Conservation (phyloP, 2,888 invertebrate genomes). For the Lamproptera curius region DNA sequence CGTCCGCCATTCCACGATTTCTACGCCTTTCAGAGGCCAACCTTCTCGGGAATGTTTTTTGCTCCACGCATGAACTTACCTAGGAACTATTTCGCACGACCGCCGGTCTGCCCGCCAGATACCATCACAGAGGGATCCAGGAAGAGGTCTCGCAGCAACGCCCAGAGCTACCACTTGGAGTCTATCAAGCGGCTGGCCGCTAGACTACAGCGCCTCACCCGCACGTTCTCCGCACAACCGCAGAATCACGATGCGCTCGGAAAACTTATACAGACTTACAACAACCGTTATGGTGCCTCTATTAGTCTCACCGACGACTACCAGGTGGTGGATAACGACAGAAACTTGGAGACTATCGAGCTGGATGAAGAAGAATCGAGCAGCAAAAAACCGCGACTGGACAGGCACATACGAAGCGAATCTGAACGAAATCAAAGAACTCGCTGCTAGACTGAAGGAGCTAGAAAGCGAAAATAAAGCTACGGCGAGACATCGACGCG, state of each 20-base stretch:
- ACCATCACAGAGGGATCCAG: constrained; percentile 17
- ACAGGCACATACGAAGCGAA: constrained; percentile 40
- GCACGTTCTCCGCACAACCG: constrained; percentile 30
- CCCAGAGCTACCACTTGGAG: constrained; percentile 38
- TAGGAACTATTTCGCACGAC: constrained; percentile 29
- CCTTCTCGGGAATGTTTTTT: constrained; percentile 30
- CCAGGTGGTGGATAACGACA: constrained; percentile 42
- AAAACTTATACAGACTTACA: constrained; percentile 48
- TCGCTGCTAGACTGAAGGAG: constrained; percentile 46
- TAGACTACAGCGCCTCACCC: constrained; percentile 37
- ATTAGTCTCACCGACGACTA: constrained; percentile 41
- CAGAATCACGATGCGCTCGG: constrained; percentile 39
- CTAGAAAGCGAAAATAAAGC: constrained; percentile 41
- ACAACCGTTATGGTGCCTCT: constrained; percentile 44
- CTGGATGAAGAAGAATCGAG: constrained; percentile 47
- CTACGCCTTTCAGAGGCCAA: constrained; percentile 39
- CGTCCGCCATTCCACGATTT: constrained; percentile 25
- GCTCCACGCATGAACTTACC: not conserved
- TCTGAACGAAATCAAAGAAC: constrained; percentile 41
- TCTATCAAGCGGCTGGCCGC: constrained; percentile 40
- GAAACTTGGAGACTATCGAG: constrained; percentile 54
- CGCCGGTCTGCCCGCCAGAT: constrained; percentile 7
- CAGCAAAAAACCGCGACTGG: constrained; percentile 38
- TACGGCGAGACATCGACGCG: constrained; percentile 48
- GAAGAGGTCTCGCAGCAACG: constrained; percentile 33